Evolutionary conservation across 2,113 vertebrate genomes (phyloP), one percentile per base, ranked within the genome.

Genomic region (Hippocampus comes): DNA sequence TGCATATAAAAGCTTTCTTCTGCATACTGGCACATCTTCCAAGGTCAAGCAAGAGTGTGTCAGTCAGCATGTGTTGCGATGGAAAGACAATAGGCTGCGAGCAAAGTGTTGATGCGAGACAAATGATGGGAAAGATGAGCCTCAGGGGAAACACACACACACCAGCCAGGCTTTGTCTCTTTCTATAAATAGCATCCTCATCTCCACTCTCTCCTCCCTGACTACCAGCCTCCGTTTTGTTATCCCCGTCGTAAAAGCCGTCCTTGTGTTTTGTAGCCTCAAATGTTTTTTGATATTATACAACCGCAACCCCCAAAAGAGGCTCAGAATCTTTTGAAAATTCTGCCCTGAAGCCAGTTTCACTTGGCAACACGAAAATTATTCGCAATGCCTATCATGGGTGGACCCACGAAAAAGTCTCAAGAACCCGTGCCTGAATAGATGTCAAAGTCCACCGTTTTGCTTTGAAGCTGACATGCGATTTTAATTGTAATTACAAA

Each of bases 161-260:
- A 86, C 78, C 75, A 48, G 23, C 42, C 64, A 82, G 84, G 82
- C 90, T 91, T 92, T 92, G 90, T 92, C 86, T 90, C 83, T 63
- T 55, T 78, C 90, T 92, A 92, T 91, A 89, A 90, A 92, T 92
- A 91, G 74, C 82, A 65, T 63, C 76, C 77, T 64, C 61, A 25
- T 34, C 21, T 51, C 55, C 66, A 14, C 23, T 25, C 61, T 63
- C 73, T 51, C 68, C 49, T 70, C 46, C 30, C 2, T 68, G 18
- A 27, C 76, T 70, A 23, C 41, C 53, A 68, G 20, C 57, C 25
- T 25, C 21, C 60, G 23, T 67, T 70, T 77, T 65, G 71, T 69
- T 68, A 53, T 63, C 55, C 5, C 38, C 42, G 23, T 66, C 42
- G 64, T 48, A 66, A 61, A 61, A 61, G 15, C 59, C 27, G 15